Base-by-base conservation (phyloP, 2,797 vertebrate species). In the Pseudotriccus pelzelni region DNA sequence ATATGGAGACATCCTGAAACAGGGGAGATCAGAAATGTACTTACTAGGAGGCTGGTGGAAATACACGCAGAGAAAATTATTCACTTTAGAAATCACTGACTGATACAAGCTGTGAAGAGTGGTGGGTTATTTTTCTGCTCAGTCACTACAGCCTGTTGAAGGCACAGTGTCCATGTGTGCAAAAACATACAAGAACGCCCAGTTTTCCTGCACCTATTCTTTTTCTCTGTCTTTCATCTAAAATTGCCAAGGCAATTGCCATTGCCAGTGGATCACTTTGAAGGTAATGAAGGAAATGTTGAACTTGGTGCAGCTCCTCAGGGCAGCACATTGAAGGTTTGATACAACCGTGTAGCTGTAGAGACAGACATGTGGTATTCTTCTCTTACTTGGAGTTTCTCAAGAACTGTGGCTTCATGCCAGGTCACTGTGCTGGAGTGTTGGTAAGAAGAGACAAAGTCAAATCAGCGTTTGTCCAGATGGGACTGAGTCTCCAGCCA, bases 1-100 rank as follows among this genome's bases (percentile, higher is more conserved):
- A 37, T 21, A 21, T 17, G n/a, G 49, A 74, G 72, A 85, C 75
- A 67, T 73, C 14, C 7, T 50, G 63, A 25, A 76, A 24, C 14
- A 64, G 64, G 66, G 46, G 20, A 72, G 7, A 24, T 16, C 55
- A 14, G 43, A 43, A 93, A 81, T 14, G 6, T 36, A 4, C 80
- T 96, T 87, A 14, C 19, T 78, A 85, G 81, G 25, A 84, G 44
- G 46, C 19, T 77, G 76, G 21, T 78, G 39, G 49, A 96, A 96
- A 60, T 8, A 14, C n/a, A 77, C 5, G 36, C 64, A 49, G 28
- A 79, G 68, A 23, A 87, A 85, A 34, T 22, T 0, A 43, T 72
- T 85, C 39, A 46, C 30, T 94, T 43, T 16, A 49, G n/a, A 90
- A 91, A n/a, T 36, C 10, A 4, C 41, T 41, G 32, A 52, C 12